Evolutionary conservation across 2,797 vertebrate genomes (phyloP).

Genomic region (Pseudocheirus occidentalis): DNA sequence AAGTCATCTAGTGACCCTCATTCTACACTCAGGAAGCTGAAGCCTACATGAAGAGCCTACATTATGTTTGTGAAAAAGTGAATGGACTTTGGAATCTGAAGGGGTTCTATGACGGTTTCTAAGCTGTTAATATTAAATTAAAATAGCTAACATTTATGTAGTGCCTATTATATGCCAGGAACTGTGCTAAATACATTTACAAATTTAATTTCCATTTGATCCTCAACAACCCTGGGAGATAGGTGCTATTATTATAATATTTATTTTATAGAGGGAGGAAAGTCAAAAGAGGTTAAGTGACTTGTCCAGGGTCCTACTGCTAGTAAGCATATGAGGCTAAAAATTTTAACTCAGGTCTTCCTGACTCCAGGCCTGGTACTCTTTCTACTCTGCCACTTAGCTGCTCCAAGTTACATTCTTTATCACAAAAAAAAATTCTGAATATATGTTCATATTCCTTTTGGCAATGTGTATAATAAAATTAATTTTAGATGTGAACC

Average conservation of each 20-base stretch:
- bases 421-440: not conserved
- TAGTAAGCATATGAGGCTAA: not conserved
- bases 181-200: not conserved
- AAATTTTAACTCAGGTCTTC: not conserved
- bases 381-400: not conserved
- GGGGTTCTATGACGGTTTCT: not conserved
- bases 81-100: not conserved
- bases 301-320: not conserved
- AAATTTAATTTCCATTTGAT: not conserved
- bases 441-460: not conserved
- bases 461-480: not conserved
- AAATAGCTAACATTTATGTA: not conserved
- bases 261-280: not conserved
- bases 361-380: not conserved
- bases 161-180: not conserved
- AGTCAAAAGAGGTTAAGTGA: not conserved
- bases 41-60: not conserved
- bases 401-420: not conserved
- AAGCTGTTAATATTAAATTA: not conserved
- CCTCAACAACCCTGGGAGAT: not conserved
- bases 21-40: not conserved
- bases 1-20: not conserved
- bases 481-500: not conserved
- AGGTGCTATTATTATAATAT: not conserved
- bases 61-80: not conserved